A percentile compares a stretch with the other conserved stretches of the same genome.
Conservation (phyloP, 2,113 vertebrate genomes). For the Excalfactoria chinensis region DNA sequence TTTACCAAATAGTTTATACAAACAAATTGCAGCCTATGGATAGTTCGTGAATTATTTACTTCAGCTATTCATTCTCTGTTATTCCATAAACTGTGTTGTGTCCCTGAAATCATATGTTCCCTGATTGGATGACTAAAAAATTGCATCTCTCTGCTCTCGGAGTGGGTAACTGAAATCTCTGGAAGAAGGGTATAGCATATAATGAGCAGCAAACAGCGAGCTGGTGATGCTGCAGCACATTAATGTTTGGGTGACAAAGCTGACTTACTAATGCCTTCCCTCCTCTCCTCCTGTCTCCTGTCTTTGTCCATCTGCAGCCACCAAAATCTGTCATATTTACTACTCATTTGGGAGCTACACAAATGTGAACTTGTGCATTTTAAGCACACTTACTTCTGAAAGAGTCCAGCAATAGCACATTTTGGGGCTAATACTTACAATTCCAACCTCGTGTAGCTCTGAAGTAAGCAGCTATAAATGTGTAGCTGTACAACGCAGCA, state of each 20-base stretch:
- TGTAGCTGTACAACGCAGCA: accelerated
- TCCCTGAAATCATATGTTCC: background rate
- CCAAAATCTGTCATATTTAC: background rate
- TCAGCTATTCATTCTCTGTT: background rate
- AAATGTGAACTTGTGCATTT: accelerated
- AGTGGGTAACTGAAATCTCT: background rate
- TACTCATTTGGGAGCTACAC: accelerated
- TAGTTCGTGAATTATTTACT: constrained; percentile 32
- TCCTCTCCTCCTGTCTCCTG: accelerated
- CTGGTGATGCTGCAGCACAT: accelerated
- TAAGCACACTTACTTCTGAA: background rate
- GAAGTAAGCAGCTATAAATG: background rate
- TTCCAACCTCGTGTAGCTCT: background rate
- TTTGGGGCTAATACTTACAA: background rate
- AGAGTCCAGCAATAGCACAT: background rate
- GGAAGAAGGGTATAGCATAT: background rate
- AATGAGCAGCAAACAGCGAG: background rate
- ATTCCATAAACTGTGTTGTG: background rate
- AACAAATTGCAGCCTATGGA: constrained; percentile 14
- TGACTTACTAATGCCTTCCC: background rate
- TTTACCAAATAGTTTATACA: constrained; percentile 57
- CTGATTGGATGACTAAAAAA: constrained; percentile 12
- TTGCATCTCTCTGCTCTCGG: background rate
- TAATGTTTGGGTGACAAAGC: background rate
- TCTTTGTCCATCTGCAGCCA: background rate